These are phyloP conservation scores for Tyrannus savana DNA, from an alignment of 2,113 vertebrate genomes.

Conservation along the genomic window DNA sequence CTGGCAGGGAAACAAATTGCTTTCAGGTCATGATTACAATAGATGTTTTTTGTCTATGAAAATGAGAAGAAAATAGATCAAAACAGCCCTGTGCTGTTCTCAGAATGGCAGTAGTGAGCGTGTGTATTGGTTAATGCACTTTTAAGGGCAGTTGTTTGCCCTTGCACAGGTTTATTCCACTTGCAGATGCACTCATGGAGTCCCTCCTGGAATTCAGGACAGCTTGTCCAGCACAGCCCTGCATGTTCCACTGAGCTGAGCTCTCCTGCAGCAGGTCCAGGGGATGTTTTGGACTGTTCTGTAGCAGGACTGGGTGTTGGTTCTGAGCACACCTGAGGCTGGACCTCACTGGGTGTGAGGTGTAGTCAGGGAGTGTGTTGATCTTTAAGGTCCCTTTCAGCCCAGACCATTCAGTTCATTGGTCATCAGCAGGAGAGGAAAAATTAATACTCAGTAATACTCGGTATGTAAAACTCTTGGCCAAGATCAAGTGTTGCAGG, in stretches of 20 bases:
- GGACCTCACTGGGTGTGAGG: rapidly evolving
- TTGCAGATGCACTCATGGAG: neutral
- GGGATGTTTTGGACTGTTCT: rapidly evolving
- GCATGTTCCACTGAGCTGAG: rapidly evolving
- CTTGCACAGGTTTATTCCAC: neutral
- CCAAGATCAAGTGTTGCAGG: neutral
- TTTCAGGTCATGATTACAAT: slow-evolving; percentile 5
- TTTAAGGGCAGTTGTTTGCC: neutral
- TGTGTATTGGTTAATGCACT: neutral
- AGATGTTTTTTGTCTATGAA: neutral
- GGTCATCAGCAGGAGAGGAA: neutral
- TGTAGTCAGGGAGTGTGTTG: neutral
- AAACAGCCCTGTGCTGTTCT: neutral
- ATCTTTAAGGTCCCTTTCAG: neutral
- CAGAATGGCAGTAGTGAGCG: neutral
- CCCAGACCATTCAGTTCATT: neutral
- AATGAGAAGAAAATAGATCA: neutral
- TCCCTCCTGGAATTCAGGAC: neutral
- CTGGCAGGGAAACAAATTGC: neutral
- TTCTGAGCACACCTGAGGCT: neutral
- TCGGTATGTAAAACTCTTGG: rapidly evolving
- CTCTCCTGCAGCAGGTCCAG: neutral
- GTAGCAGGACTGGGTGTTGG: neutral
- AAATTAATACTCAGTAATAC: rapidly evolving
- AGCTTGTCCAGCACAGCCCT: neutral